These are phyloP conservation scores for Strix uralensis DNA, from an alignment of 2,113 vertebrate genomes.

Conservation along the genomic window DNA sequence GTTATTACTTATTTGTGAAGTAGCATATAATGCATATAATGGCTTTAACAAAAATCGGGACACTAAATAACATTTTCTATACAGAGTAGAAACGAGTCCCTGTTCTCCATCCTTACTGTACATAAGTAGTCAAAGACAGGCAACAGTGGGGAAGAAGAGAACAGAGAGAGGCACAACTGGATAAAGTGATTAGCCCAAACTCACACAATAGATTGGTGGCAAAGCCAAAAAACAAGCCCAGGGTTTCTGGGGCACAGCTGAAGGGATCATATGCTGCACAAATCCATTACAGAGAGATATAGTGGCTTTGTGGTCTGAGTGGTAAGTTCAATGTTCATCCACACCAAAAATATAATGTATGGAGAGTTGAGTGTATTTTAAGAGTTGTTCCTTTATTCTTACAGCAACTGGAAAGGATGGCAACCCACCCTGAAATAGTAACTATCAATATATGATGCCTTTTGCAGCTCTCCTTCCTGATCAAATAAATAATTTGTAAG, in stretches of 20 bases:
- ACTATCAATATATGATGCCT: conserved; percentile 73
- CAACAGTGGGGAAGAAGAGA: not conserved
- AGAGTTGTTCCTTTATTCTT: conserved; percentile 65
- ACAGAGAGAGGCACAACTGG: not conserved
- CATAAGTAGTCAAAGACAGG: not conserved
- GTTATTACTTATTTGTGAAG: not conserved
- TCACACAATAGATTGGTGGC: not conserved
- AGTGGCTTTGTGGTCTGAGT: conserved; percentile 50
- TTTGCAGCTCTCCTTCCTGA: conserved; percentile 66
- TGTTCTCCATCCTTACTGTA: not conserved
- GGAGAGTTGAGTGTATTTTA: conserved; percentile 59
- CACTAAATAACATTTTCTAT: not conserved
- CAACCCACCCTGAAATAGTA: conserved; percentile 55
- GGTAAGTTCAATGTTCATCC: conserved; percentile 53
- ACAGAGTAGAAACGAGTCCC: not conserved
- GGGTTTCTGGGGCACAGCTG: conserved; percentile 32
- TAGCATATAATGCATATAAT: not conserved
- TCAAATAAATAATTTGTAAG: conserved; percentile 84
- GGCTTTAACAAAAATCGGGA: not conserved
- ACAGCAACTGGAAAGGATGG: conserved; percentile 62
- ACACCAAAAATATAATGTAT: conserved; percentile 6
- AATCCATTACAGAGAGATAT: conserved; percentile 50
- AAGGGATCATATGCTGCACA: conserved; percentile 10
- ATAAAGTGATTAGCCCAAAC: conserved; percentile 28
- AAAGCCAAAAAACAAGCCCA: conserved; percentile 36